Evolutionary conservation across 2,113 vertebrate genomes (phyloP).

Genomic region (Atlantisia rogersi): DNA sequence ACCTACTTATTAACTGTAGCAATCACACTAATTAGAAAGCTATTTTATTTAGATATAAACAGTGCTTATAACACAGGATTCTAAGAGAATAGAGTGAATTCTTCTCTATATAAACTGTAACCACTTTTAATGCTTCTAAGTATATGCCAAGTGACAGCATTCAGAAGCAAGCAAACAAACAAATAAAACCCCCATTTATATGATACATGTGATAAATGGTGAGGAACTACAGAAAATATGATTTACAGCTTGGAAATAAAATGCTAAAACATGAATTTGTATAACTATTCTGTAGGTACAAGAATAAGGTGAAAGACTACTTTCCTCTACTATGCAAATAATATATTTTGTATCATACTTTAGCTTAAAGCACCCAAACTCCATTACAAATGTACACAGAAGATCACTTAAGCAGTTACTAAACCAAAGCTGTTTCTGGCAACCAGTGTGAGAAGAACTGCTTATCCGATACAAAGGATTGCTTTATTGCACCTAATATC

Average conservation of each 20-base stretch:
- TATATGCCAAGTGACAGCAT: accelerated
- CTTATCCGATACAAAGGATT: not conserved
- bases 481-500: not conserved
- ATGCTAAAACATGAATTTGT: not conserved
- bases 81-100: not conserved
- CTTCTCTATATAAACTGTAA: not conserved
- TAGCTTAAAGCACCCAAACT: not conserved
- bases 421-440: not conserved
- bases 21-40: not conserved
- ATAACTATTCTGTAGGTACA: not conserved
- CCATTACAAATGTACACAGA: not conserved
- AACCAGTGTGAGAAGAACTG: not conserved
- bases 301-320: not conserved
- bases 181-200: not conserved
- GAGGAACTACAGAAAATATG: not conserved
- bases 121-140: not conserved
- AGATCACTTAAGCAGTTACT: not conserved
- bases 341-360: not conserved
- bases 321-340: not conserved
- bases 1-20: not conserved
- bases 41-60: not conserved
- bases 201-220: not conserved
- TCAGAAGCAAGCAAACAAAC: not conserved
- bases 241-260: not conserved
- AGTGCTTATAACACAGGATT: not conserved